These are phyloP conservation scores for Phymastichus coffea DNA, from an alignment of 1,140 invertebrate genomes.

Conservation along the genomic window DNA sequence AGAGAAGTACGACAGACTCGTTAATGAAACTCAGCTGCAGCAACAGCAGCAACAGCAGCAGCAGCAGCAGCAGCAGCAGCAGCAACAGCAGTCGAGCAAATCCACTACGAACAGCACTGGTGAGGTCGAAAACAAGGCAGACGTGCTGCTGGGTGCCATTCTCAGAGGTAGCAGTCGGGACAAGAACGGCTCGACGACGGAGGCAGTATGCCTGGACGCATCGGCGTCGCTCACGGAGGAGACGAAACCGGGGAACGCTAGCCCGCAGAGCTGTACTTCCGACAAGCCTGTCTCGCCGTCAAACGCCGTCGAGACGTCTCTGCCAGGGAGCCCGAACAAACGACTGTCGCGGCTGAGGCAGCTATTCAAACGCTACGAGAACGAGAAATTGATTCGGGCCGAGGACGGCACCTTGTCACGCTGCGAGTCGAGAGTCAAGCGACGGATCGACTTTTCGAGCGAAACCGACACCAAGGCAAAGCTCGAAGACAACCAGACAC, in stretches of 20 bases:
- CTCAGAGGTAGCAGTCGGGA: constrained; percentile 49
- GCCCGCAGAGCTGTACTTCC: no score
- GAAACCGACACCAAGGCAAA: constrained; percentile 18
- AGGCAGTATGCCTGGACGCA: no score
- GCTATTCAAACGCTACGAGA: constrained; percentile 45
- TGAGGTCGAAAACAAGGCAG: constrained; percentile 54
- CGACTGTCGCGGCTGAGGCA: constrained; percentile 43
- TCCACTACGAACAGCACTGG: no score
- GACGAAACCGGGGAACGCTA: no score
- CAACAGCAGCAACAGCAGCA: background rate
- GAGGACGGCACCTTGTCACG: constrained; percentile 10
- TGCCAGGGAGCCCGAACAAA: constrained; percentile 45
- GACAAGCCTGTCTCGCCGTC: background rate
- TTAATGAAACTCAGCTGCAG: constrained; percentile 21
- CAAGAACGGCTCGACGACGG: constrained; percentile 40
- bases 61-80: background rate
- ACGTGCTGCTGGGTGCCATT: constrained; percentile 58
- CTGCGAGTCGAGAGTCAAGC: constrained; percentile 2
- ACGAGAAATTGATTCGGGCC: constrained; percentile 26
- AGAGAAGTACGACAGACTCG: constrained; percentile 36
- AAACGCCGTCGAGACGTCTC: constrained; percentile 42
- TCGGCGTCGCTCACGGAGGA: no score
- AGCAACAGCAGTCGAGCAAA: background rate
- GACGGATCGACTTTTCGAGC: constrained; percentile 18
- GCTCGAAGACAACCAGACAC: background rate